These are phyloP conservation scores for Formica aserva DNA, from an alignment of 2,888 invertebrate genomes.

Conservation along the genomic window DNA sequence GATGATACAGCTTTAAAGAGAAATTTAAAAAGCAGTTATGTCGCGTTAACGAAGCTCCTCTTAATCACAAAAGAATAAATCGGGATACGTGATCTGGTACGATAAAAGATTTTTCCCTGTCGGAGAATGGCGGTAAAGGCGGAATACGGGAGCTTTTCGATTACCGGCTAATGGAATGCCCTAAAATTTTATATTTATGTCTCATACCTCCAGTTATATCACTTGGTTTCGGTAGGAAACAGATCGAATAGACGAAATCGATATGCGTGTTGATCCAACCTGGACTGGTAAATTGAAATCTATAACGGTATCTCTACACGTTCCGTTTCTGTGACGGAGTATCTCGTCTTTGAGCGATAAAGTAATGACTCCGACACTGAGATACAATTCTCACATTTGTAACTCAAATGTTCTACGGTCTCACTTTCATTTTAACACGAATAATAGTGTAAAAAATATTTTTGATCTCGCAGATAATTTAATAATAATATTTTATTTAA, in stretches of 20 bases:
- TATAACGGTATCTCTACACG: slow-evolving; percentile 51
- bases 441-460: neutral
- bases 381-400: slow-evolving; percentile 25
- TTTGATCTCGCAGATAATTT: neutral
- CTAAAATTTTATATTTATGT: slow-evolving; percentile 54
- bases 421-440: neutral
- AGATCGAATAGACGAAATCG: slow-evolving; percentile 46
- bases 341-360: slow-evolving; percentile 29
- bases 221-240: slow-evolving; percentile 29
- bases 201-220: neutral
- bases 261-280: slow-evolving; percentile 29
- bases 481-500: neutral
- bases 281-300: slow-evolving; percentile 57
- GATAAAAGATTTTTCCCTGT: slow-evolving; percentile 38
- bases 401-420: slow-evolving; percentile 2
- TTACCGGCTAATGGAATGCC: slow-evolving; percentile 33
- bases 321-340: slow-evolving; percentile 38
- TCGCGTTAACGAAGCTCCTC: slow-evolving; percentile 32
- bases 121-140: slow-evolving; percentile 17
- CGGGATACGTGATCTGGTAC: slow-evolving; percentile 8
- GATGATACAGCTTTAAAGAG: neutral
- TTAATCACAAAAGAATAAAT: slow-evolving; percentile 16
- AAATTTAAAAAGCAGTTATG: slow-evolving; percentile 13
- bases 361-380: slow-evolving; percentile 12
- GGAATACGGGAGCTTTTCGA: slow-evolving; percentile 33